Conservation (phyloP, 2,797 vertebrate genomes). For the Salarias fasciatus region DNA sequence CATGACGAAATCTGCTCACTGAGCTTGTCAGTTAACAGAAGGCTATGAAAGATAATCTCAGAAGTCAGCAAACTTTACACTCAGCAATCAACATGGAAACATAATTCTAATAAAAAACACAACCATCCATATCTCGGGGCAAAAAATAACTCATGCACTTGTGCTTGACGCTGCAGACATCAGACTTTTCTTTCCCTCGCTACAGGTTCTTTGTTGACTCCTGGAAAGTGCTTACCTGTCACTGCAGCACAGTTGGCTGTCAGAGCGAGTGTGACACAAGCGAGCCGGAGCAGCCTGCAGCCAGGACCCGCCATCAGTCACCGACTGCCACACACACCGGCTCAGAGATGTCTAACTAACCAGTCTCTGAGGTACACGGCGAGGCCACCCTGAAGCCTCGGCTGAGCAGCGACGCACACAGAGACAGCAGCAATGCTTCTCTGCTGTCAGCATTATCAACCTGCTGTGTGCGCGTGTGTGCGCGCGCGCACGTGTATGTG, state of each 20-base stretch:
- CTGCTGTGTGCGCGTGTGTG: slow-evolving; percentile 44
- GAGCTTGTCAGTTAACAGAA: slow-evolving; percentile 55
- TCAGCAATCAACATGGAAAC: slow-evolving; percentile 68
- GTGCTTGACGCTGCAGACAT: slow-evolving; percentile 52
- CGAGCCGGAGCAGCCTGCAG: slow-evolving; percentile 71
- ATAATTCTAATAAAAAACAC: slow-evolving; percentile 69
- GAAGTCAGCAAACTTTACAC: slow-evolving; percentile 72
- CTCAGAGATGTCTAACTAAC: slow-evolving; percentile 74
- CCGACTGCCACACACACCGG: slow-evolving; percentile 64
- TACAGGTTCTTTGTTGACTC: slow-evolving; percentile 75
- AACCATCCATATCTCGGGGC: slow-evolving; percentile 65
- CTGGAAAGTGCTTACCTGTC: slow-evolving; percentile 81
- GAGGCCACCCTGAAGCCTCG: slow-evolving; percentile 72
- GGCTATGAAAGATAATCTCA: slow-evolving; percentile 46
- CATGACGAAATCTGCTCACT: slow-evolving; percentile 33
- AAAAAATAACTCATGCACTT: slow-evolving; percentile 64
- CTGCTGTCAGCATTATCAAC: slow-evolving; percentile 78
- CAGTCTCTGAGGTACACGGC: slow-evolving; percentile 75
- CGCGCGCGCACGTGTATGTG: slow-evolving; percentile 31
- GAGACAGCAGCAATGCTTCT: slow-evolving; percentile 64
- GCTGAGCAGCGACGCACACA: slow-evolving; percentile 39
- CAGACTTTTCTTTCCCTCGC: slow-evolving; percentile 45
- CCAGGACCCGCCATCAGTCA: slow-evolving; percentile 76
- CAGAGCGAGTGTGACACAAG: slow-evolving; percentile 71
- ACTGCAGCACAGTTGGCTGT: slow-evolving; percentile 69